Evolutionary conservation across 2,797 vertebrate species (phyloP).

Genomic region (Anabas testudineus): DNA sequence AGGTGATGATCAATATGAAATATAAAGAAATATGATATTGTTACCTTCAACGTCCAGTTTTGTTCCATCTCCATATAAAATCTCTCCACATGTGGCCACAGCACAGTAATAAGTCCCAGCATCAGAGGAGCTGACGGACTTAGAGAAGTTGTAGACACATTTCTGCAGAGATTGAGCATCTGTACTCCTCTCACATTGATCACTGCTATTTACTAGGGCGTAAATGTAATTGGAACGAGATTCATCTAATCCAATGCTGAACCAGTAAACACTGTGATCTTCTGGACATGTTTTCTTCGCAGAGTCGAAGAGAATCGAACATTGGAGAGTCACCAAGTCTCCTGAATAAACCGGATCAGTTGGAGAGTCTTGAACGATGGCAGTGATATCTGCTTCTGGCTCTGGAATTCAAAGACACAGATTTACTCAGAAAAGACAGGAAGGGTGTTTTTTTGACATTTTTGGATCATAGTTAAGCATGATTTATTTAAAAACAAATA

Average conservation of each 20-base stretch:
- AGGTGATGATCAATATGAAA: no score
- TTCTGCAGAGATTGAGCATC: conserved; percentile 3
- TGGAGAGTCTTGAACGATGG: background rate
- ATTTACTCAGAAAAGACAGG: no score
- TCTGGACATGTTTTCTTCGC: conserved; percentile 2
- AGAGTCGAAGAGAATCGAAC: conserved; percentile 26
- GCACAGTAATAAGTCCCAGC: conserved; percentile 41
- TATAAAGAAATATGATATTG: no score
- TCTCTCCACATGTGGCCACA: conserved; percentile 40
- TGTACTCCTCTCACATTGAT: background rate
- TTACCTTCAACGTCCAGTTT: conserved; percentile 33
- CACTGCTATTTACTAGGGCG: background rate
- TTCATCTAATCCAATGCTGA: conserved; percentile 12
- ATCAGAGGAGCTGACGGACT: conserved; percentile 39
- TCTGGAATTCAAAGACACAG: no score
- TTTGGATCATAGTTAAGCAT: no score
- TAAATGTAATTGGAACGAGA: conserved; percentile 3
- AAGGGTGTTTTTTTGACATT: no score
- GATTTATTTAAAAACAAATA: no score
- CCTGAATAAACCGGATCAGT: conserved; percentile 2
- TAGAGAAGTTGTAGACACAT: conserved; percentile 46
- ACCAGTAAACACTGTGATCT: conserved; percentile 40
- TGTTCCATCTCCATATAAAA: conserved; percentile 1
- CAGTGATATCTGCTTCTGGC: conserved; percentile 20
- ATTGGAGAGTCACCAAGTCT: conserved; percentile 27